Evolutionary conservation across 2,113 vertebrate genomes (phyloP).

Genomic region (Xenopus tropicalis): DNA sequence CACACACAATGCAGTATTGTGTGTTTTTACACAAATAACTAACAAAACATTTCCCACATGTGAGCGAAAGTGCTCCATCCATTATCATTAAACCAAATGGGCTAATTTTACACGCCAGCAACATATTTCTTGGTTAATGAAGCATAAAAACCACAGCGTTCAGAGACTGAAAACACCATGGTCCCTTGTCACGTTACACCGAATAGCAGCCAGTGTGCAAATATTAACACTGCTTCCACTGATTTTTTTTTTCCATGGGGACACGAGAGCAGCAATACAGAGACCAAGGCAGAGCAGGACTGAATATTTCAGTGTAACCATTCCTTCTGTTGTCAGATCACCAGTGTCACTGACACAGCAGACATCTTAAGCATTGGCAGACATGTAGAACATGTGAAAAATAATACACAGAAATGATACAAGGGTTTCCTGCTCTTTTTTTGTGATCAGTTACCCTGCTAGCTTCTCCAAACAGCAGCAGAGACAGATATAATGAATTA

Average conservation of each 20-base stretch:
- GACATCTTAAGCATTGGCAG: neutral
- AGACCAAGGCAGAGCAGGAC: neutral
- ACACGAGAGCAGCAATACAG: neutral
- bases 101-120: neutral
- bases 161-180: neutral
- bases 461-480: too few relatives aligned
- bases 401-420: neutral
- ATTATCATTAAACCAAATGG: slow-evolving; percentile 7
- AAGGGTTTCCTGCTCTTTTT: too few relatives aligned
- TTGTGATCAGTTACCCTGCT: too few relatives aligned
- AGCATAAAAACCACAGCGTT: neutral
- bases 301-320: neutral
- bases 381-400: neutral
- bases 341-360: neutral
- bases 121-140: neutral
- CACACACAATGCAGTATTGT: too few relatives aligned
- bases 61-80: neutral
- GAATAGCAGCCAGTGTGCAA: neutral
- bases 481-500: too few relatives aligned
- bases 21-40: neutral
- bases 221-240: slow-evolving; percentile 6
- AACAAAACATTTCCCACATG: neutral
- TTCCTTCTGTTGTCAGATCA: neutral
- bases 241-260: neutral
- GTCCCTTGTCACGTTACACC: slow-evolving; percentile 6